Evolutionary conservation across 2,113 vertebrate genomes (phyloP), one percentile per base, ranked within the genome.

Genomic region (Aphyosemion australe): DNA sequence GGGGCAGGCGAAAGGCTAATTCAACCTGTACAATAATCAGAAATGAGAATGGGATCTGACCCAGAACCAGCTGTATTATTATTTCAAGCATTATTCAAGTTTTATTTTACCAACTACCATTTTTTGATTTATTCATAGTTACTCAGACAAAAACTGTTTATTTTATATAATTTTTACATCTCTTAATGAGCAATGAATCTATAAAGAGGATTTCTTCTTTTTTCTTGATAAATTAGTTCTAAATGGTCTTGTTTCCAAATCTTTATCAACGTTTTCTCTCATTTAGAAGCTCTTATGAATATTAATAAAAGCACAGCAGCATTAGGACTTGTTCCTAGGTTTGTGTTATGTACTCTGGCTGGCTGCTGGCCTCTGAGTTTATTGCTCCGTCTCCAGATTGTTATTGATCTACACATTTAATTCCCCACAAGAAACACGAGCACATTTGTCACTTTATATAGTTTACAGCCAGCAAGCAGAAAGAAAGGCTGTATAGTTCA

Each of bases 331-430:
- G 3, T 12, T 50, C 2, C 15, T 21, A 14, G 49, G 12, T 21
- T 50, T 21, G 18, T 50, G 49, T 12, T 51, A 2, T 47, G 8
- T n/a, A 18, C 6, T 4, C 16, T 18, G n/a, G 50, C 12, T 32
- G 3, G 21, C 61, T 65, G 62, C 51, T 65, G 51, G n/a, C 10
- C 26, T 65, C 26, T 8, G 9, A 34, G 51, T 37, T 63, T 51
- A 52, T 63, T 63, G 18, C 49, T 15, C 12, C 48, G 4, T 12
- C 19, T 20, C 1, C 10, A 26, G 20, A 13, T 31, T 51, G 21
- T 14, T 51, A 26, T 51, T 31, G 49, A 51, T 26, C 12, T 26
- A 5, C 21, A 31, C 21, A 15, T 51, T 51, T 14, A 51, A 51
- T 26, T 51, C 20, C 20, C 12, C 21, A 50, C 20, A 51, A 26